phyloP scores from a whole-genome alignment of 2,113 vertebrate species.

The Hiodon tergisus region DNA sequence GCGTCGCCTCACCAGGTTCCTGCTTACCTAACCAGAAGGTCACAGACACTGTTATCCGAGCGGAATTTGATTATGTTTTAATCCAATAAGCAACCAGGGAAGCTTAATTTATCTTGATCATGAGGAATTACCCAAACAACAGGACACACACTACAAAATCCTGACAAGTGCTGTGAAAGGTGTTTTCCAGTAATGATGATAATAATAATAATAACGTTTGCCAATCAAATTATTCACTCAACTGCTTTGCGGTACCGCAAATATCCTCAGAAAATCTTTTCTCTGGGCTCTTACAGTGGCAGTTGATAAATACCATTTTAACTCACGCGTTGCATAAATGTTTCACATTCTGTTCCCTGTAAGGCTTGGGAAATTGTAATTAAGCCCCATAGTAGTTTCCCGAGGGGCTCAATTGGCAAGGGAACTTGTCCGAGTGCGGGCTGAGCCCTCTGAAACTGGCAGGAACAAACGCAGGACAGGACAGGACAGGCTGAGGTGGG shows the following conservation, averaged over 20 bases:
- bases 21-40: conserved; percentile 48
- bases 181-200: background rate
- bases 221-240: conserved; percentile 12
- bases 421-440: no score
- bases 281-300: no score
- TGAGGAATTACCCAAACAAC: conserved; percentile 51
- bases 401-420: no score
- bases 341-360: no score
- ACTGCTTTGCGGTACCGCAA: background rate
- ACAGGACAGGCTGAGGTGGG: no score
- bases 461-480: no score
- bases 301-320: no score
- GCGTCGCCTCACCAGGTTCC: background rate
- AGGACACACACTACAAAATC: conserved; percentile 43
- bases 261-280: conserved; percentile 3
- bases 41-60: conserved; percentile 51
- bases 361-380: no score
- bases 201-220: background rate
- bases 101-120: conserved; percentile 55
- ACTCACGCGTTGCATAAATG: no score
- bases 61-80: conserved; percentile 62
- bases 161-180: conserved; percentile 45
- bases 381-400: no score
- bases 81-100: conserved; percentile 63
- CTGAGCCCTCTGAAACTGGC: no score